phyloP scores from a whole-genome alignment of 2,797 vertebrate genomes.

The Pipistrellus nathusii region DNA sequence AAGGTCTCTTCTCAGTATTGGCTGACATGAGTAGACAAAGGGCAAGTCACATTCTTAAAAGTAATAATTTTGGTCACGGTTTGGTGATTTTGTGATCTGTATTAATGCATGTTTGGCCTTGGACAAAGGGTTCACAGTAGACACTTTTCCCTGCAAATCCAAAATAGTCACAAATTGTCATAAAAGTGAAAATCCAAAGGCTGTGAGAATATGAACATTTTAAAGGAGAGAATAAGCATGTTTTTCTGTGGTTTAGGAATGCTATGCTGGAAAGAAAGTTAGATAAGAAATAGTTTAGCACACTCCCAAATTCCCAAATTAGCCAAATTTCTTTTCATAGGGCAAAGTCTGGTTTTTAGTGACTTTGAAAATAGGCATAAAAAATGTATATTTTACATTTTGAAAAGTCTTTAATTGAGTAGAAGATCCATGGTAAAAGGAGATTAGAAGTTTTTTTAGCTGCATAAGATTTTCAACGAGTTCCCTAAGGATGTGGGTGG shows the following conservation, averaged over 20 bases:
- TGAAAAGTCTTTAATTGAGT: constrained; percentile 78
- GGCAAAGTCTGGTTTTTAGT: constrained; percentile 75
- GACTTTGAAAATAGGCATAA: constrained; percentile 72
- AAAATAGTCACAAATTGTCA: constrained; percentile 22
- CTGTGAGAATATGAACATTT: constrained; percentile 11
- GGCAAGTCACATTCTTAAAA: background rate
- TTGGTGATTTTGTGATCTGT: constrained; percentile 22
- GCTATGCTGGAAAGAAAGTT: constrained; percentile 59
- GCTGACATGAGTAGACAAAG: background rate
- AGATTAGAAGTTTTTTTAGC: constrained; percentile 74
- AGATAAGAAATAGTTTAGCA: constrained; percentile 77
- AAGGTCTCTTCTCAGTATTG: background rate
- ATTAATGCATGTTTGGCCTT: background rate
- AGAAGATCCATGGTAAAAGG: constrained; percentile 48
- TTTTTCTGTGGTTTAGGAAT: constrained; percentile 66
- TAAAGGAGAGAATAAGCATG: background rate
- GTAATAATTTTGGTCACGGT: background rate
- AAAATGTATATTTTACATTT: constrained; percentile 68
- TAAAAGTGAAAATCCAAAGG: constrained; percentile 22
- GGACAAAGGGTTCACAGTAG: background rate
- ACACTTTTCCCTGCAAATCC: background rate
- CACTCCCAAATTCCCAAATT: constrained; percentile 68
- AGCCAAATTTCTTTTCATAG: constrained; percentile 50
- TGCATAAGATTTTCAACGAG: constrained; percentile 72
- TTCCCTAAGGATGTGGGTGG: constrained; percentile 71